A percentile compares a stretch with the other conserved stretches of the same genome.
phyloP scores from a whole-genome alignment of 2,888 invertebrate genomes.

The Tinea trinotella region DNA sequence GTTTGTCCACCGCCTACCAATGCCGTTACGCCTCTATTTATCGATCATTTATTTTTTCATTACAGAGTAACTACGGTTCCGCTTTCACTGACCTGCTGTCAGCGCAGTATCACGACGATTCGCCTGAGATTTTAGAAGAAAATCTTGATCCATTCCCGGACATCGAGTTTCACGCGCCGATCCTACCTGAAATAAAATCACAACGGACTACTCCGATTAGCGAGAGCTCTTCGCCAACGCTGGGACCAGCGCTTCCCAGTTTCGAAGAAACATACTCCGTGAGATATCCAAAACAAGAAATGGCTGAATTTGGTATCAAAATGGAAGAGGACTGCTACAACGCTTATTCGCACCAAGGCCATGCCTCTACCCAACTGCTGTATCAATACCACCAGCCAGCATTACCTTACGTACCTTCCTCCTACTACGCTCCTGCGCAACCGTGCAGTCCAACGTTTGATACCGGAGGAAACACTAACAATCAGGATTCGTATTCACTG shows the following conservation, averaged over 20 bases:
- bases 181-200: conserved; percentile 54
- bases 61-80: conserved; percentile 84
- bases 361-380: conserved; percentile 67
- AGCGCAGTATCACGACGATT: conserved; percentile 81
- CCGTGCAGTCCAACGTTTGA: conserved; percentile 70
- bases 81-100: conserved; percentile 85
- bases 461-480: conserved; percentile 59
- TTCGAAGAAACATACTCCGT: conserved; percentile 92
- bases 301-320: conserved; percentile 79
- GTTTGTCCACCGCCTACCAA: conserved; percentile 49
- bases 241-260: conserved; percentile 81
- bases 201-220: conserved; percentile 57
- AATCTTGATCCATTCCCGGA: conserved; percentile 83
- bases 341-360: conserved; percentile 71
- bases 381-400: conserved; percentile 75
- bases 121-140: conserved; percentile 78
- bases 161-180: conserved; percentile 70
- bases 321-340: conserved; percentile 91
- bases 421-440: conserved; percentile 74
- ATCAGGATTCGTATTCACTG: conserved; percentile 78
- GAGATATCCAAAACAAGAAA: conserved; percentile 77
- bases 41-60: conserved; percentile 52
- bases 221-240: conserved; percentile 56
- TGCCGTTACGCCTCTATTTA: conserved; percentile 50
- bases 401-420: conserved; percentile 67